phyloP scores from a whole-genome alignment of 2,797 vertebrate genomes.

The Australoheros facetus region DNA sequence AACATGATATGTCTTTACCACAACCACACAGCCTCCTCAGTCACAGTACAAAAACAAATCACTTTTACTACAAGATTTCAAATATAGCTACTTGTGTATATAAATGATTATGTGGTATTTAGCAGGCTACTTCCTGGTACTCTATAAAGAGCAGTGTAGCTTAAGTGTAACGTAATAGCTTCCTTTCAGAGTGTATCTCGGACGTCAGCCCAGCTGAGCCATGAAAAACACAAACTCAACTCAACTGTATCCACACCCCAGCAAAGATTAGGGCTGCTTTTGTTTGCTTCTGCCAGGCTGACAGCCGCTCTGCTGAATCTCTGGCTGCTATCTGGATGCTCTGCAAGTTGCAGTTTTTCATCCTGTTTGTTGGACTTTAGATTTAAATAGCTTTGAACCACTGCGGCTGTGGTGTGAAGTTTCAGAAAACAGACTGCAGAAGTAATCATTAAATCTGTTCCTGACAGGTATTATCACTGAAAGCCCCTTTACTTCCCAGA shows the following conservation, averaged over 20 bases:
- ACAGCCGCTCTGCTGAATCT: slow-evolving; percentile 17
- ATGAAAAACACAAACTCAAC: slow-evolving; percentile 33
- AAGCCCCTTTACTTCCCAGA: neutral
- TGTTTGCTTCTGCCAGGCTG: slow-evolving; percentile 3
- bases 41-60: neutral
- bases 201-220: slow-evolving; percentile 57
- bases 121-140: slow-evolving; percentile 40
- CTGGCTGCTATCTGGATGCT: slow-evolving; percentile 53
- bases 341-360: slow-evolving; percentile 5
- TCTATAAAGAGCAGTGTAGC: slow-evolving; percentile 50
- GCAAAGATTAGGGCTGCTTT: slow-evolving; percentile 11
- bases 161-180: slow-evolving; percentile 40
- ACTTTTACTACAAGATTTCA: slow-evolving; percentile 9
- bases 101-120: slow-evolving; percentile 43
- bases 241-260: slow-evolving; percentile 13
- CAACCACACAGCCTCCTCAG: slow-evolving; percentile 44
- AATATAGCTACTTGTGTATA: slow-evolving; percentile 32
- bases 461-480: slow-evolving; percentile 2
- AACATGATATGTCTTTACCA: slow-evolving; percentile 1
- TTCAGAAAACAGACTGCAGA: neutral
- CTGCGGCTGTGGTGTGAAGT: neutral
- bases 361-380: neutral
- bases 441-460: slow-evolving; percentile 6
- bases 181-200: slow-evolving; percentile 51
- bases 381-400: neutral